Conservation (phyloP, 1,140 invertebrate species). For the Neodiprion lecontei region DNA sequence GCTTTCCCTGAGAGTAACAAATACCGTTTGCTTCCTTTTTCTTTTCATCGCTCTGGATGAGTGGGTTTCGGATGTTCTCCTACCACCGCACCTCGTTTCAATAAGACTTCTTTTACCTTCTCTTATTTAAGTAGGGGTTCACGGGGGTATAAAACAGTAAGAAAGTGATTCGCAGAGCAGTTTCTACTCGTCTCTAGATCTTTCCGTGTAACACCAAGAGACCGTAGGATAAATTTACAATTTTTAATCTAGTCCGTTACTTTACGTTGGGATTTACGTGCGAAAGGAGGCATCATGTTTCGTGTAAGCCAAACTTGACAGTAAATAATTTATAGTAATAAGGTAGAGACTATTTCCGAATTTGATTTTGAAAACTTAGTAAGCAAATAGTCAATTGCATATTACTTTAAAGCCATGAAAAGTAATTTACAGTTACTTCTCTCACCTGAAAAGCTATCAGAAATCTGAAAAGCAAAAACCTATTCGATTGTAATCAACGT, state of each 20-base stretch:
- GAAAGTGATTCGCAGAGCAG: constrained; percentile 38
- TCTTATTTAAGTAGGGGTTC: constrained; percentile 46
- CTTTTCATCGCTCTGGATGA: constrained; percentile 50
- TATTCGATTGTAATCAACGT: neutral
- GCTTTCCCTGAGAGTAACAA: neutral
- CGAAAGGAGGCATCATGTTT: constrained; percentile 30
- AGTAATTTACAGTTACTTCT: constrained; percentile 12
- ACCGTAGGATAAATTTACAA: too few species aligned
- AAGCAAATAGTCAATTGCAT: neutral
- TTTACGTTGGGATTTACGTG: neutral
- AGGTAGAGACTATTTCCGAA: too few species aligned
- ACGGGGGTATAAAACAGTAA: constrained; percentile 53
- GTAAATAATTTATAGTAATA: neutral
- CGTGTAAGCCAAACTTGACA: constrained; percentile 27
- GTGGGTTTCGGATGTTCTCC: constrained; percentile 48
- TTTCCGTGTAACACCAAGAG: constrained; percentile 8
- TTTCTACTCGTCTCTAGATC: constrained; percentile 31
- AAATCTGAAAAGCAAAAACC: neutral
- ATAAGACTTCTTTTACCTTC: constrained; percentile 52
- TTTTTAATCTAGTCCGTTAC: constrained; percentile 2
- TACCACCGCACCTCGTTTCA: constrained; percentile 36
- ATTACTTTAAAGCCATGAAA: neutral
- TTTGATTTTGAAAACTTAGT: constrained; percentile 18
- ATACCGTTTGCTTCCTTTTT: constrained; percentile 25
- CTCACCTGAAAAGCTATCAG: neutral